These are phyloP conservation scores for Notodonta dromedarius DNA, from an alignment of 2,888 invertebrate genomes.

Conservation along the genomic window DNA sequence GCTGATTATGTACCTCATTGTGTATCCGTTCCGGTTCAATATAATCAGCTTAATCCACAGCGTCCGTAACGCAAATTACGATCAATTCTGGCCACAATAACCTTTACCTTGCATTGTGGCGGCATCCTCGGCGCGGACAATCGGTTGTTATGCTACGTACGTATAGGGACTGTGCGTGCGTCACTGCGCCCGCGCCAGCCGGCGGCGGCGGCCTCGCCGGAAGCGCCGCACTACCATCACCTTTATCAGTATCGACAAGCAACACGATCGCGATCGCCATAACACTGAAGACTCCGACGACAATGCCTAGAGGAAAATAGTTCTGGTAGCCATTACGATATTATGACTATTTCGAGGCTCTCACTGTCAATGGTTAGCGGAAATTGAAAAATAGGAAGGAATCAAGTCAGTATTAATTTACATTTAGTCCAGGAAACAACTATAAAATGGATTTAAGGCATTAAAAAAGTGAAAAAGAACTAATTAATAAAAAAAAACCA, in stretches of 20 bases:
- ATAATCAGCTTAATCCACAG: slow-evolving; percentile 52
- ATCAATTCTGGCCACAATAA: slow-evolving; percentile 70
- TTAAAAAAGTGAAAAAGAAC: no score
- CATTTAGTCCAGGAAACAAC: no score
- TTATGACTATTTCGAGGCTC: no score
- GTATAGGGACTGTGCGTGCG: slow-evolving; percentile 42
- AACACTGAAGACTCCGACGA: slow-evolving; percentile 1
- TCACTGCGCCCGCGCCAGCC: slow-evolving; percentile 30
- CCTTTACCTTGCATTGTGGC: slow-evolving; percentile 77
- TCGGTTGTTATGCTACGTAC: slow-evolving; percentile 26
- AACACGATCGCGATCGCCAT: slow-evolving; percentile 12
- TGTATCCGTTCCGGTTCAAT: slow-evolving; percentile 38
- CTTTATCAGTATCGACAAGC: slow-evolving; percentile 22
- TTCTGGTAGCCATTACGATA: no score
- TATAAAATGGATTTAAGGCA: no score
- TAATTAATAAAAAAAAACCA: no score
- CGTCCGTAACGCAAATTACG: slow-evolving; percentile 58
- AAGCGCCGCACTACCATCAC: slow-evolving; percentile 29
- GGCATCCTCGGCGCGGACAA: slow-evolving; percentile 40
- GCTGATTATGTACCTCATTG: slow-evolving; percentile 23
- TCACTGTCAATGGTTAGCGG: no score
- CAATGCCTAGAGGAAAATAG: not conserved
- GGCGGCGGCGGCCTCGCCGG: slow-evolving; percentile 26
- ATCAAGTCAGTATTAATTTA: no score
- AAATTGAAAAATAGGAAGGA: no score